Base-by-base conservation (phyloP, 2,888 invertebrate genomes). In the Sinodicranocentrus sp. region DNA sequence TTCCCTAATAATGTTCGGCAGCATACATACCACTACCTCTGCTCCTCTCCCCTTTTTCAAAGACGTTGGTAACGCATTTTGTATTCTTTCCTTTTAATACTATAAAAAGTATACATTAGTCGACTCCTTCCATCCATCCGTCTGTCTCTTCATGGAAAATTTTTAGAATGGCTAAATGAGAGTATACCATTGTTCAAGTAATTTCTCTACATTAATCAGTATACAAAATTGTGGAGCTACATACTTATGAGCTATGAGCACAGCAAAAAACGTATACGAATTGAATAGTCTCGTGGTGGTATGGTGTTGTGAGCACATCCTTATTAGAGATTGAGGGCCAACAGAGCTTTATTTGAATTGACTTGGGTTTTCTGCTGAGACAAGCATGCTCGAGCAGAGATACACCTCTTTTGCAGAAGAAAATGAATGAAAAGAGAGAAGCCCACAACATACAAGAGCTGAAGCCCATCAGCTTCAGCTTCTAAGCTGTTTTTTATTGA, bases 261-360 rank as follows among this genome's bases (percentile, higher is more conserved):
- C 15, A 13, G 44, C 44, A 44, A 44, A 39, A 44, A 44, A n/a
- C 44, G 8, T 44, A 13, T n/a, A n/a, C n/a, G n/a, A 8, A 44
- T 44, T 44, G 15, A 44, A 44, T 44, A n/a, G 44, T n/a, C 44
- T 44, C 2, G 15, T 17, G 19, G 52, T 52, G 52, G 57, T 57
- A 17, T n/a, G 25, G 13, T 48, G 25, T 21, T 57, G 23, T 23
- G 13, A 2, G 15, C 57, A 6, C 57, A 57, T 57, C 25, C 57
- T 23, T 57, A 25, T 57, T 25, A 57, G 25, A 52, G 19, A 52
- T 52, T 52, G 52, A 52, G 52, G 19, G 52, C 17, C n/a, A 52
- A 19, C 19, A 15, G 28, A 63, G 63, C 63, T 33, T 33, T 63
- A 63, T 63, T 63, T 28, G 33, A 63, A n/a, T 63, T 63, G 63